Evolutionary conservation across 1,140 invertebrate species (phyloP).

Genomic region (Temnothorax longispinosus): DNA sequence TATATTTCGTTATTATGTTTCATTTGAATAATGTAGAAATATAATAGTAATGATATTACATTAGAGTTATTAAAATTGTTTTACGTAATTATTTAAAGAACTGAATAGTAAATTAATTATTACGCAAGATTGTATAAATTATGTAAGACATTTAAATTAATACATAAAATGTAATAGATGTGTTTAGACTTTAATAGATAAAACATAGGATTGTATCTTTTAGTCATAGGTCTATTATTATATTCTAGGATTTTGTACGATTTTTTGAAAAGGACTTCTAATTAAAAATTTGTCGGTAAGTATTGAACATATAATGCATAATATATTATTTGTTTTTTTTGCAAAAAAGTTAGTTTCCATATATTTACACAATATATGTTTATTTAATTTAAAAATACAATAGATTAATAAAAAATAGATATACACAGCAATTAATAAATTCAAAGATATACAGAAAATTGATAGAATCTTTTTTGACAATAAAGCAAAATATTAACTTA

Average conservation of each 20-base stretch:
- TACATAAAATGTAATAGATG: constrained; percentile 2
- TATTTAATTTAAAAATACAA: background rate
- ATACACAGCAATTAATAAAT: background rate
- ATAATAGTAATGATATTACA: background rate
- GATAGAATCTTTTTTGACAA: background rate
- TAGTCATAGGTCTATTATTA: background rate
- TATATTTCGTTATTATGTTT: background rate
- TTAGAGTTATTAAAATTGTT: background rate
- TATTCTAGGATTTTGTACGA: background rate
- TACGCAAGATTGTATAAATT: background rate
- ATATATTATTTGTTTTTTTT: background rate
- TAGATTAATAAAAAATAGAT: background rate
- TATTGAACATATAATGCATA: background rate
- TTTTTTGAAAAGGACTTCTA: background rate
- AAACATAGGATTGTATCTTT: background rate
- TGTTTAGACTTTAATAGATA: constrained; percentile 11
- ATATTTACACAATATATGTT: background rate
- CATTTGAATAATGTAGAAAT: background rate
- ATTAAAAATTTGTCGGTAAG: constrained; percentile 10
- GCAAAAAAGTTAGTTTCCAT: background rate
- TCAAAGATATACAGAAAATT: background rate
- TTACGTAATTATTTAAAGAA: background rate
- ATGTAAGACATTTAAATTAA: background rate
- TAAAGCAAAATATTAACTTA: background rate
- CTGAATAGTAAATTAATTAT: constrained; percentile 3